phyloP scores from a whole-genome alignment of 1,140 invertebrate genomes.

The Littorina saxatilis region DNA sequence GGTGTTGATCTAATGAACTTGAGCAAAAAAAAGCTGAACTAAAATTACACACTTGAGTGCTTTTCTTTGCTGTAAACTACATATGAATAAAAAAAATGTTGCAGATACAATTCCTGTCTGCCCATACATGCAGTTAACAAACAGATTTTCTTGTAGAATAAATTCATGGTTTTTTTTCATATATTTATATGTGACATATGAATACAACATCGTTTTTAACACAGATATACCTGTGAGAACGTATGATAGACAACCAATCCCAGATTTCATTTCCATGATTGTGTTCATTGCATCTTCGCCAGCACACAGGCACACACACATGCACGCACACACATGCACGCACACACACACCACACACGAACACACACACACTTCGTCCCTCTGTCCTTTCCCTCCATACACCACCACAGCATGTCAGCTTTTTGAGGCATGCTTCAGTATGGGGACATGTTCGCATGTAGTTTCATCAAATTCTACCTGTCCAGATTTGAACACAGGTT shows the following conservation, averaged over 20 bases:
- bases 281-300: not conserved
- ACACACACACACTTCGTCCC: not conserved
- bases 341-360: not conserved
- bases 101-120: no score
- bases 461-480: conserved; percentile 50
- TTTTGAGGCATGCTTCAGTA: not conserved
- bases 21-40: no score
- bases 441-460: conserved; percentile 36
- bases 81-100: no score
- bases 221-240: not conserved
- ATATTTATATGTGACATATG: not conserved
- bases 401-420: not conserved
- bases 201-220: no score
- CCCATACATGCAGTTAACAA: not conserved
- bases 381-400: not conserved
- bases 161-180: not conserved
- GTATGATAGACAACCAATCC: not conserved
- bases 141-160: not conserved
- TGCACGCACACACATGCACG: not conserved
- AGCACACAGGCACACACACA: not conserved
- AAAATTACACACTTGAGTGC: no score
- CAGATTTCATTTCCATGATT: not conserved
- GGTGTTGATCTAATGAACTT: no score
- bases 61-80: no score
- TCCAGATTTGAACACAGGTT: conserved; percentile 63